Evolutionary conservation across 2,888 invertebrate species (phyloP), one percentile per base, ranked within the genome.

Genomic region (Drosophila borborema): DNA sequence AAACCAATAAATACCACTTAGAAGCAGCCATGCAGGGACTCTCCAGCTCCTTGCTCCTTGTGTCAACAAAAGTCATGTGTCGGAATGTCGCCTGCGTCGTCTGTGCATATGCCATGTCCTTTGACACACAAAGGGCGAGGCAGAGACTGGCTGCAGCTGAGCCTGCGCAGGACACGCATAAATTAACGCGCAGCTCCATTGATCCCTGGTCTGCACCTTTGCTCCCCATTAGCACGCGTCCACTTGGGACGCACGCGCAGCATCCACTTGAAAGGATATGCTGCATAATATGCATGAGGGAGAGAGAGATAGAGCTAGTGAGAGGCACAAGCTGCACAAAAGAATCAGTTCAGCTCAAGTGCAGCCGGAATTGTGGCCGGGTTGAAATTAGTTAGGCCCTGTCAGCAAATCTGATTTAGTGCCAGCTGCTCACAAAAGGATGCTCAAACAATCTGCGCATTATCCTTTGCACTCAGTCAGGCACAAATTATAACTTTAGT

Each of bases 341-440:
- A 72, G 40, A 41, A 28, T 55, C 55, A 61, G 61, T 60, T 64
- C 74, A 68, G 59, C 71, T 80, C 84, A 83, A 90, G 87, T 85
- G 85, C 74, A 62, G 60, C 56, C 74, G 68, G 74, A 81, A 82
- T 79, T 70, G 83, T 72, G 60, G 73, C 72, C 77, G 77, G 78
- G 81, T 89, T 91, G 84, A 88, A 91, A 91, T 91, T 91, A 90
- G 91, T 91, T 65, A 72, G 78, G 86, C 83, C 76, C 81, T 91
- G 91, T 91, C 91, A 87, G 76, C 89, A 91, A 91, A 91, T 90
- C 90, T 86, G 91, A 91, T 91, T 91, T 91, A 91, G 77, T 83
- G 77, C 64, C 72, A 90, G 89, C 89, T 90, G 90, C 77, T 89
- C 73, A 71, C 59, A 46, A 63, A 38, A 63, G 18, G 62, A 61